Evolutionary conservation across 2,888 invertebrate genomes (phyloP).

Genomic region (Shargacucullia verbasci): DNA sequence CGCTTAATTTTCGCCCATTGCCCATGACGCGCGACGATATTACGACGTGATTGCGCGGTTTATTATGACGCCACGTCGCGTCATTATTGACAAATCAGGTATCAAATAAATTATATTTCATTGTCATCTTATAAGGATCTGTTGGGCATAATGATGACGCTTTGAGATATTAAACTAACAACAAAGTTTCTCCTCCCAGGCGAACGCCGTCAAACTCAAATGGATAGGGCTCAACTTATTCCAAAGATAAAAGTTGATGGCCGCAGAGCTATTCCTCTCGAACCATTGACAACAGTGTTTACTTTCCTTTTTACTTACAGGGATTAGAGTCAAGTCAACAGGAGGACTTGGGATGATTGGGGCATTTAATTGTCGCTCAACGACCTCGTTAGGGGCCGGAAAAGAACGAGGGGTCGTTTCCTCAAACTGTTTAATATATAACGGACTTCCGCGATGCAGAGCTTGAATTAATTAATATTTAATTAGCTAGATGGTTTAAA

Average conservation of each 20-base stretch:
- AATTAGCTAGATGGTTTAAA: constrained; percentile 1
- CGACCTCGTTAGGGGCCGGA: constrained; percentile 36
- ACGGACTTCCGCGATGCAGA: constrained; percentile 28
- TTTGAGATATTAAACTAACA: too few species aligned
- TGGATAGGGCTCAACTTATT: too few species aligned
- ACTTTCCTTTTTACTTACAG: background rate
- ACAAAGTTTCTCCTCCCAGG: too few species aligned
- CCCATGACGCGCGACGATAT: constrained; percentile 25
- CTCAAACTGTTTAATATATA: constrained; percentile 23
- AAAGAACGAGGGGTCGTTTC: constrained; percentile 14
- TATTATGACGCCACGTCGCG: constrained; percentile 29
- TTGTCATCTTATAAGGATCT: background rate
- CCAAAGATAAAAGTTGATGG: too few species aligned
- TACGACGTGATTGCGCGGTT: constrained; percentile 13
- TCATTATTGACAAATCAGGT: constrained; percentile 14
- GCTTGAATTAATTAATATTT: constrained; percentile 1
- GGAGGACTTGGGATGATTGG: constrained; percentile 7
- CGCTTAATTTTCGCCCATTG: constrained; percentile 25
- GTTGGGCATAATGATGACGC: too few species aligned
- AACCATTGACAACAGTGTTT: background rate
- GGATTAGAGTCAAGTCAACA: too few species aligned
- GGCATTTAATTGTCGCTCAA: constrained; percentile 42
- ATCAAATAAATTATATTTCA: background rate
- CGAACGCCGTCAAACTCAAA: too few species aligned
- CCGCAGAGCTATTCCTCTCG: background rate